Evolutionary conservation across 2,113 vertebrate genomes (phyloP).

Genomic region (Diphyllodes magnificus): DNA sequence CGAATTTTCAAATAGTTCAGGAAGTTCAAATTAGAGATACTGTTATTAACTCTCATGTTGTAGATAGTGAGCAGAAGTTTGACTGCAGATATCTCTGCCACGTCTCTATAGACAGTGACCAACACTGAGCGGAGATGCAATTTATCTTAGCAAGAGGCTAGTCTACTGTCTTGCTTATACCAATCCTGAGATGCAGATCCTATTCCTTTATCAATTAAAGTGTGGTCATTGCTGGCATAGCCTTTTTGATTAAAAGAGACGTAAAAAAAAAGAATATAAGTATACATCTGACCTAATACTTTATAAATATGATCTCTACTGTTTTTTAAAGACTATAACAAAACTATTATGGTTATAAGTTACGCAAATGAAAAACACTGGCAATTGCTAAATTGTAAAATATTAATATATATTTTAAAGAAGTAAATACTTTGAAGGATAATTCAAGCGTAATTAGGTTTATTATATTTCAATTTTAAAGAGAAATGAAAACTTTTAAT

Average conservation of each 20-base stretch:
- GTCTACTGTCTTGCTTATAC: not conserved
- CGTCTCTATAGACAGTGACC: not conserved
- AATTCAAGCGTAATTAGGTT: conserved; percentile 20
- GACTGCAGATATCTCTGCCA: not conserved
- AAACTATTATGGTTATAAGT: not conserved
- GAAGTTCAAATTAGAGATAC: not conserved
- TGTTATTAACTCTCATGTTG: not conserved
- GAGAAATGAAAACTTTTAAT: not conserved
- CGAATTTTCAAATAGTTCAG: not conserved
- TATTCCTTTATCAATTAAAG: not conserved
- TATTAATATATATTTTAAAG: conserved; percentile 37
- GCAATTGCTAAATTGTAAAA: conserved; percentile 31
- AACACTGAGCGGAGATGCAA: not conserved
- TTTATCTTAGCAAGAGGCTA: not conserved
- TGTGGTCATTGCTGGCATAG: not conserved
- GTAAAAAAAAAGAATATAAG: not conserved
- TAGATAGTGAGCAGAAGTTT: not conserved
- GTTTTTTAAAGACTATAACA: not conserved
- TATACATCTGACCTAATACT: not conserved
- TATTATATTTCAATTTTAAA: conserved; percentile 19
- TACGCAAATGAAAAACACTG: not conserved
- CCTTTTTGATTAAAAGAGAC: not conserved
- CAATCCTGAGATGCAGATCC: not conserved
- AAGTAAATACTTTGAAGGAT: conserved; percentile 22
- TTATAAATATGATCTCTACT: not conserved